phyloP scores from a whole-genome alignment of 2,888 invertebrate species.

The Gryllus longicercus region DNA sequence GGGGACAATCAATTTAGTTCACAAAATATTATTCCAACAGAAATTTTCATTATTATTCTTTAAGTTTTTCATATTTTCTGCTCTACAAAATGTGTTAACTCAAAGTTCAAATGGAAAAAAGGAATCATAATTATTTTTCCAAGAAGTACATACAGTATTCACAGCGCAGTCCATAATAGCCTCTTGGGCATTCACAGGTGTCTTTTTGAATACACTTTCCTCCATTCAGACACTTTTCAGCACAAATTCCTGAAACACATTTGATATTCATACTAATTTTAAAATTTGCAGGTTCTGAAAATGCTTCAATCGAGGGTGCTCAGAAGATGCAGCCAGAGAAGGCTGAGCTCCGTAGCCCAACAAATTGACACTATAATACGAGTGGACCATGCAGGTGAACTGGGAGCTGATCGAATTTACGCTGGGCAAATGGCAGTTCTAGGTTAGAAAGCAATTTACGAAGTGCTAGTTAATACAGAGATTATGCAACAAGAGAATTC shows the following conservation, averaged over 20 bases:
- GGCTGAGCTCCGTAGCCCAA: slow-evolving; percentile 18
- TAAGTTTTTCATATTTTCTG: neutral
- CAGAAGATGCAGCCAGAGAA: neutral
- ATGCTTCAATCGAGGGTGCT: neutral
- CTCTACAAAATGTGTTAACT: neutral
- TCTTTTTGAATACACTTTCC: slow-evolving; percentile 94
- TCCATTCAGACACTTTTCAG: slow-evolving; percentile 86
- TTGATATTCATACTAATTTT: neutral
- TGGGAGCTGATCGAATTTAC: slow-evolving; percentile 96
- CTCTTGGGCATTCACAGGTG: slow-evolving; percentile 86
- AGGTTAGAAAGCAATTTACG: slow-evolving; percentile 47
- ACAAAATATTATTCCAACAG: too few relatives aligned
- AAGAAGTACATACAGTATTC: slow-evolving; percentile 77
- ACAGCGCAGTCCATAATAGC: slow-evolving; percentile 84
- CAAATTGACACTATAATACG: slow-evolving; percentile 81
- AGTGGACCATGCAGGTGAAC: slow-evolving; percentile 97
- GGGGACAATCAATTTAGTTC: neutral
- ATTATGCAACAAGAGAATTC: too few relatives aligned
- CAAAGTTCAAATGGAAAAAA: neutral
- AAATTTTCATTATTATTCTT: too few relatives aligned
- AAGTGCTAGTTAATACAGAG: too few relatives aligned
- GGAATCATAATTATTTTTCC: neutral
- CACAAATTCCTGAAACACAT: slow-evolving; percentile 73
- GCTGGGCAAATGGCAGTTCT: slow-evolving; percentile 95
- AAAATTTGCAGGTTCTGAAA: neutral